Percentiles rank a stretch among this genome's conserved stretches.
Conservation (phyloP, 2,797 vertebrate genomes). For the Catostomus latipinnis region DNA sequence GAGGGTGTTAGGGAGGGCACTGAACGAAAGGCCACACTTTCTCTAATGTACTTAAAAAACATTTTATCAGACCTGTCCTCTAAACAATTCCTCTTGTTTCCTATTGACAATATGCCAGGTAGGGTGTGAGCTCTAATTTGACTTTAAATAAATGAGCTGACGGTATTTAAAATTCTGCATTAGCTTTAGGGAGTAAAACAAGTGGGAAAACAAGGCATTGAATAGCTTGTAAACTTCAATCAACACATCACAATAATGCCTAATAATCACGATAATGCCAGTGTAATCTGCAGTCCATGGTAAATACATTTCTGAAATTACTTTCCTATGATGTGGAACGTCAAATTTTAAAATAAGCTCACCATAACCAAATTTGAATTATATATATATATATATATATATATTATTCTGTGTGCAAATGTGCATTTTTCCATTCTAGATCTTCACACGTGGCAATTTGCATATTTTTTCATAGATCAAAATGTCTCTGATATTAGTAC, state of each 20-base stretch:
- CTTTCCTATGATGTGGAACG: background rate
- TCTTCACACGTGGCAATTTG: background rate
- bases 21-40: conserved; percentile 83
- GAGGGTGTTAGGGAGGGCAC: conserved; percentile 72
- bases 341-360: background rate
- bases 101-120: conserved; percentile 84
- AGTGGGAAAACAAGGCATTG: conserved; percentile 53
- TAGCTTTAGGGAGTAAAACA: conserved; percentile 66
- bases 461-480: background rate
- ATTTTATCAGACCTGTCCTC: conserved; percentile 87
- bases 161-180: conserved; percentile 81
- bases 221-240: conserved; percentile 36
- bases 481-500: conserved; percentile 60
- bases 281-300: background rate
- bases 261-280: background rate
- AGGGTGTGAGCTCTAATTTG: conserved; percentile 85
- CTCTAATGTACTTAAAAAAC: conserved; percentile 95
- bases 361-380: background rate
- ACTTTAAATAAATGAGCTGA: conserved; percentile 85
- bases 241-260: conserved; percentile 12
- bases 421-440: background rate
- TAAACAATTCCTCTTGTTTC: conserved; percentile 79
- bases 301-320: background rate
- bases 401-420: background rate
- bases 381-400: background rate